Conservation (phyloP, 2,797 vertebrate genomes). For the Clarias laeviceps region DNA sequence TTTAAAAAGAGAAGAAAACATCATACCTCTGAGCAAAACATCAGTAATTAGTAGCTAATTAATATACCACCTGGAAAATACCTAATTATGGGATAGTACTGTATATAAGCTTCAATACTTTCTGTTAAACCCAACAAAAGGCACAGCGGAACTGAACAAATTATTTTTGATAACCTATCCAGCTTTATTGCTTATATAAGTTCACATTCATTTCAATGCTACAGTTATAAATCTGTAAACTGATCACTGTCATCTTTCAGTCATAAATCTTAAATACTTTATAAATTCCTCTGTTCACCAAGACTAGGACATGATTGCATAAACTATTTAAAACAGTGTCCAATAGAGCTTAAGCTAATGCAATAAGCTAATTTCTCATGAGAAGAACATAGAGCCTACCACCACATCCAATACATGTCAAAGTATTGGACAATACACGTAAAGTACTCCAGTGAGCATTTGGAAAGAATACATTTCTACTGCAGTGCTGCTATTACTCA, state of each 20-base stretch:
- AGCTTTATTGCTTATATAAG: not conserved
- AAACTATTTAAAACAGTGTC: not conserved
- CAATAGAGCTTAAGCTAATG: not conserved
- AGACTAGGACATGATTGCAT: not conserved
- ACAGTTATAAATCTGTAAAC: constrained; percentile 8
- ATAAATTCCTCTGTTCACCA: not conserved
- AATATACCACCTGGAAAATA: not conserved
- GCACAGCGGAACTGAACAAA: not conserved
- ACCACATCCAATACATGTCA: too few species aligned
- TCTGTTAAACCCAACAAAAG: not conserved
- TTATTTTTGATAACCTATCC: not conserved
- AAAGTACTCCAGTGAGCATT: too few species aligned
- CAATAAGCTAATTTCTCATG: not conserved
- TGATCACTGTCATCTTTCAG: not conserved
- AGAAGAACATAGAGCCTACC: not conserved
- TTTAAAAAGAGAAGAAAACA: not conserved
- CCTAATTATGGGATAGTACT: not conserved
- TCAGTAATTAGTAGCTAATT: not conserved
- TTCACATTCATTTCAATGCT: constrained; percentile 9
- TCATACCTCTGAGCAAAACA: not conserved
- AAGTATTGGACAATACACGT: too few species aligned
- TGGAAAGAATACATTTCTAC: too few species aligned
- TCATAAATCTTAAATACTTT: not conserved
- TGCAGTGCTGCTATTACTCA: too few species aligned
- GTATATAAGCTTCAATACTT: not conserved